Base-by-base conservation (phyloP, 2,888 invertebrate species). In the Herminia tarsipennalis region DNA sequence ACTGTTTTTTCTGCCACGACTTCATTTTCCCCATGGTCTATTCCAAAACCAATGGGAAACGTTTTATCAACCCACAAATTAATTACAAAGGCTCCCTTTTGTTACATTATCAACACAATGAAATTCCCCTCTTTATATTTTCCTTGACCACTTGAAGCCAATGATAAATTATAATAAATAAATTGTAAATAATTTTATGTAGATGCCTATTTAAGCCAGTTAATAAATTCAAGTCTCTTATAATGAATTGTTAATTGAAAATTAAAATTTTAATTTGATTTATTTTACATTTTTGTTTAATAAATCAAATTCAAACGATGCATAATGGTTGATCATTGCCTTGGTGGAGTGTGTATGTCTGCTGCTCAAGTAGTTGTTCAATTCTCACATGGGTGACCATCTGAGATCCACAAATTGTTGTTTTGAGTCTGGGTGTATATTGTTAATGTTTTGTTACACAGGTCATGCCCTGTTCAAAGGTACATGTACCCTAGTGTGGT, bases 131-230 rank as follows among this genome's bases (percentile, higher is more conserved):
- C 10, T 24, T 37, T 41, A 47, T 39, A 57, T 42, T 57, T 60
- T 61, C 44, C 61, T 57, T 60, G 61, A 60, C 54, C 54, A 38
- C 22, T 47, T 44, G 28, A 10, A 61, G 44, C 46, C 32, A 13
- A 41, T 54, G 47, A 61, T 60, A 37, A 57, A 61, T 60, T 53
- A 38, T 14, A 38, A 42, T 37, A 41, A 60, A 61, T 60, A 61
- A 54, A 57, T 60, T 39, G 22, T 35, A 24, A 35, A 34, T 24
- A 24, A 24, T 24, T 10, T 24, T 35, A 17, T 12, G 27, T 18
- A 12, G 29, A 30, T 16, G 34, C n/a, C n/a, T 16, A 16, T 17
- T 37, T 21, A 9, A 28, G 13, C 9, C 28, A 28, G 20, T 21
- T 25, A 25, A 28, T 27, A 20, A n/a, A 28, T 27, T 27, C 27